A percentile compares a stretch with the other conserved stretches of the same genome.
Conservation (phyloP, 2,797 vertebrate genomes). For the Arctocebus calabarensis region DNA sequence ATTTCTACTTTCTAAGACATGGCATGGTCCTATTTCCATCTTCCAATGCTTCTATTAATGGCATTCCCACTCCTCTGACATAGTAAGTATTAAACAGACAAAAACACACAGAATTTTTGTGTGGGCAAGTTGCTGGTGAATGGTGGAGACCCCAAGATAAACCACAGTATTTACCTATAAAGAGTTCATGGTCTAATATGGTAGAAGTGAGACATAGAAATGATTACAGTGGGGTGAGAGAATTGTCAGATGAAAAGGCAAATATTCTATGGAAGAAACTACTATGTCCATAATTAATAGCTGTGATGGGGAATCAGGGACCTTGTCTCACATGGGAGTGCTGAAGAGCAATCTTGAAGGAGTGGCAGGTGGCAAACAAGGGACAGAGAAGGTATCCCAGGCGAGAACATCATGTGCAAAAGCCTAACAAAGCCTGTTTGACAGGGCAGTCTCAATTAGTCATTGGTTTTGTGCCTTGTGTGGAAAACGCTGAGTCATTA, state of each 20-base stretch:
- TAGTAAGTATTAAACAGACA: background rate
- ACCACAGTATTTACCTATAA: background rate
- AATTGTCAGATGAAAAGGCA: background rate
- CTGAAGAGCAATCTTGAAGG: background rate
- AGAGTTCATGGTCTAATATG: background rate
- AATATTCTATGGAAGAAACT: background rate
- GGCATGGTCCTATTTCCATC: background rate
- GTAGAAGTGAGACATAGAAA: background rate
- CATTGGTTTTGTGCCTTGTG: background rate
- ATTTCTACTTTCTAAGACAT: conserved; percentile 19
- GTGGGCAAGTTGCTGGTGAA: background rate
- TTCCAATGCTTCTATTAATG: background rate
- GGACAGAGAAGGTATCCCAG: background rate
- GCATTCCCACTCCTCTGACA: background rate
- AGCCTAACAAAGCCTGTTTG: background rate
- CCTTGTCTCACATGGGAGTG: background rate
- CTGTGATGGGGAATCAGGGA: background rate
- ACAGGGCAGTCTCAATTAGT: background rate
- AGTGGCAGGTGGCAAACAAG: background rate
- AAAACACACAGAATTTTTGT: background rate
- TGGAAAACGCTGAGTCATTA: background rate
- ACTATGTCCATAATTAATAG: background rate
- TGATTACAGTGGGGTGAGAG: background rate
- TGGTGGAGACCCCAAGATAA: background rate
- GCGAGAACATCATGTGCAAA: background rate